Conservation (phyloP, 2,797 vertebrate species). For the Pseudochromis fuscus region DNA sequence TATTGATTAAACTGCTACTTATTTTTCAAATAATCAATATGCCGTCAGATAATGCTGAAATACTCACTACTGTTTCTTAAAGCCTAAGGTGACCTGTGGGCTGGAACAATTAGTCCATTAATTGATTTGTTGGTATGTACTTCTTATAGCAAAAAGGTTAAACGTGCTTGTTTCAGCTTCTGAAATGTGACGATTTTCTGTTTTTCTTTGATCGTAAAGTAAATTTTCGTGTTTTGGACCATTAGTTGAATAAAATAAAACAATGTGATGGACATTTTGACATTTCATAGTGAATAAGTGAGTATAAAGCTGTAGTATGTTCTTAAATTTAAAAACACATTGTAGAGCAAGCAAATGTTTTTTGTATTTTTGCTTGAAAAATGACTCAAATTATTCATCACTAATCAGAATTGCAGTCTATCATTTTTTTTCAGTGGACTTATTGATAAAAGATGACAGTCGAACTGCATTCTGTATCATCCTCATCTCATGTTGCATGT, state of each 20-base stretch:
- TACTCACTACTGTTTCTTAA: constrained; percentile 2
- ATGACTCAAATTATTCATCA: not conserved
- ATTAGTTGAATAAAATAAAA: not conserved
- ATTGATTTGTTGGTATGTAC: not conserved
- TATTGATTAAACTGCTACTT: not conserved
- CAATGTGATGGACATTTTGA: not conserved
- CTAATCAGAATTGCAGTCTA: not conserved
- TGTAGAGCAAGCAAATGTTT: not conserved
- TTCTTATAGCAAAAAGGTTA: constrained; percentile 20
- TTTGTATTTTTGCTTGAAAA: constrained; percentile 7
- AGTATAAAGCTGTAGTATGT: not conserved
- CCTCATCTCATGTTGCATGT: constrained; percentile 56
- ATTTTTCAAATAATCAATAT: constrained; percentile 12
- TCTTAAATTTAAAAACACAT: not conserved
- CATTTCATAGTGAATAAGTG: not conserved
- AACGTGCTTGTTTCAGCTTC: not conserved
- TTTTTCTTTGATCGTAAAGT: not conserved
- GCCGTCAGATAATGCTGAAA: not conserved
- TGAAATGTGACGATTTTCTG: not conserved
- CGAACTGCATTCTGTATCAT: constrained; percentile 39
- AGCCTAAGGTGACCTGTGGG: constrained; percentile 7
- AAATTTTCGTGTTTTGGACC: not conserved
- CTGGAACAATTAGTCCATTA: not conserved
- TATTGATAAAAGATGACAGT: constrained; percentile 27
- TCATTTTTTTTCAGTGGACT: not conserved